Evolutionary conservation across 1,140 invertebrate species (phyloP).

Genomic region (Brevipalpus yothersi): DNA sequence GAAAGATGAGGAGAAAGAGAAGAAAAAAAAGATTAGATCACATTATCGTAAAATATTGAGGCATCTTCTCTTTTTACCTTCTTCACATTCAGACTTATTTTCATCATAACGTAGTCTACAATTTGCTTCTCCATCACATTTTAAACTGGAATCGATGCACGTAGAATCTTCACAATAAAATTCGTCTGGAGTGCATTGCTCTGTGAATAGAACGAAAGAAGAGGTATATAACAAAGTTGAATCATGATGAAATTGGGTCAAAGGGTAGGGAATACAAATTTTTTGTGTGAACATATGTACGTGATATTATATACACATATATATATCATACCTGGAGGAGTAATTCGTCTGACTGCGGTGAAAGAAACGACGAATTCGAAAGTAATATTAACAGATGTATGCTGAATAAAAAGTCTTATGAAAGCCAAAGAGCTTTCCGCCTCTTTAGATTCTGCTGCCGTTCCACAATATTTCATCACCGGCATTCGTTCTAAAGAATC

Average conservation of each 20-base stretch:
- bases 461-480: conserved; percentile 32
- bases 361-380: conserved; percentile 35
- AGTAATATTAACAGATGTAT: conserved; percentile 30
- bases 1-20: background rate
- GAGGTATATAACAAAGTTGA: background rate
- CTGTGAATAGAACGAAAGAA: conserved; percentile 7
- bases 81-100: conserved; percentile 16
- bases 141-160: conserved; percentile 42
- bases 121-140: conserved; percentile 44
- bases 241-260: background rate
- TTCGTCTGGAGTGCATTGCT: conserved; percentile 13
- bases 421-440: conserved; percentile 25
- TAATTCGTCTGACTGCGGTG: conserved; percentile 39
- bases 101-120: conserved; percentile 65
- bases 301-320: background rate
- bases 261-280: background rate
- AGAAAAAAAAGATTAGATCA: background rate
- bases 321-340: conserved; percentile 9
- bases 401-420: conserved; percentile 39
- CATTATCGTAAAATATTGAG: background rate
- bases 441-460: conserved; percentile 38
- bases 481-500: conserved; percentile 25
- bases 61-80: background rate
- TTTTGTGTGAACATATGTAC: background rate
- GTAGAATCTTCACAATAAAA: conserved; percentile 18